A percentile compares a stretch with the other conserved stretches of the same genome.
These are phyloP conservation scores for Panagrolaimus sp. DNA, from an alignment of 1,140 invertebrate genomes.

Conservation along the genomic window DNA sequence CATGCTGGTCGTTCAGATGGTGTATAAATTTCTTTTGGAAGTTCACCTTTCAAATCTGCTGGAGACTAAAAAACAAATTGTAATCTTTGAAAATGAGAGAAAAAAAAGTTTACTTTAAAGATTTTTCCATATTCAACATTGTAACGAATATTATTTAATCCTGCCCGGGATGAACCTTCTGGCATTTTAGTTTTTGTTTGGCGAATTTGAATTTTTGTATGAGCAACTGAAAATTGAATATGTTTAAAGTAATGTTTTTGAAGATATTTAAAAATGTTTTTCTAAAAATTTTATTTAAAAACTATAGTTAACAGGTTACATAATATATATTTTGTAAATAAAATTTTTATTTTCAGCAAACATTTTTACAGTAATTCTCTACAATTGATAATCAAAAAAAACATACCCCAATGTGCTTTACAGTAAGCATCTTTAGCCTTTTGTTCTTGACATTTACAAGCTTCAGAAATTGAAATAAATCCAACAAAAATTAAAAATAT, in stretches of 20 bases:
- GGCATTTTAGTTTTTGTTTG: slow-evolving; percentile 33
- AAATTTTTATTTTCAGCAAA: too few species aligned
- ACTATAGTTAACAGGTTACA: too few species aligned
- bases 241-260: too few species aligned
- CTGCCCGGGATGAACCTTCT: slow-evolving; percentile 24
- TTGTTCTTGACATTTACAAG: slow-evolving; percentile 36
- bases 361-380: too few species aligned
- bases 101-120: slow-evolving; percentile 27
- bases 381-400: too few species aligned
- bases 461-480: background rate
- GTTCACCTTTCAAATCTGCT: background rate
- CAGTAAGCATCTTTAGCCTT: slow-evolving; percentile 32
- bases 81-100: background rate
- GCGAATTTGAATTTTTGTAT: slow-evolving; percentile 34
- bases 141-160: slow-evolving; percentile 39
- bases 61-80: background rate
- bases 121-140: slow-evolving; percentile 29
- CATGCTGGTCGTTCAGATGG: slow-evolving; percentile 40
- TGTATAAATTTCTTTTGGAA: slow-evolving; percentile 34
- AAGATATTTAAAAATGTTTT: too few species aligned
- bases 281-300: too few species aligned
- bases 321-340: too few species aligned
- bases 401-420: slow-evolving; percentile 37
- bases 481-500: too few species aligned
- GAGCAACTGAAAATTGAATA: slow-evolving; percentile 35